These are phyloP conservation scores for Procavia capensis DNA, from an alignment of 2,113 vertebrate genomes.

Conservation along the genomic window DNA sequence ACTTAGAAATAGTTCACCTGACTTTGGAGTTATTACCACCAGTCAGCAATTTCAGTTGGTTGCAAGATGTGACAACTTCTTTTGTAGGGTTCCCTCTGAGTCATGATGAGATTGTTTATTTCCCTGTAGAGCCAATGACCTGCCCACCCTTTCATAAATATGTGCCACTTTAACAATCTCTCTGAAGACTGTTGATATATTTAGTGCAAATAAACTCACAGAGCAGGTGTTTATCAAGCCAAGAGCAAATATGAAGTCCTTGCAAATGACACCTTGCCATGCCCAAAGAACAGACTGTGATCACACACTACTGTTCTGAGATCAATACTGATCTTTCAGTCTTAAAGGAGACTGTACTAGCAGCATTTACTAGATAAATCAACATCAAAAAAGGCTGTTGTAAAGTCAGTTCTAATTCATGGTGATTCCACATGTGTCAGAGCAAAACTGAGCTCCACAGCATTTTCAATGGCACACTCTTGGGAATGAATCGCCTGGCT, in stretches of 20 bases:
- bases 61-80: background rate
- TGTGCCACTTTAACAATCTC: background rate
- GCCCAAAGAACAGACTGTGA: background rate
- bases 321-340: background rate
- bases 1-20: background rate
- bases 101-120: background rate
- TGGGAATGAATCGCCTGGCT: too few relatives aligned
- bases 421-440: background rate
- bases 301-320: background rate
- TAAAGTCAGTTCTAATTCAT: background rate
- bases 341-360: background rate
- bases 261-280: background rate
- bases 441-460: background rate
- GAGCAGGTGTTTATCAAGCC: background rate
- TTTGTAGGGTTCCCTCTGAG: background rate
- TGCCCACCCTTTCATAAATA: background rate
- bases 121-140: background rate
- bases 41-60: background rate
- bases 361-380: background rate
- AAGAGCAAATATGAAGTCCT: background rate
- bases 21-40: conserved; percentile 6
- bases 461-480: background rate
- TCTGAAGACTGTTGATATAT: conserved; percentile 7
- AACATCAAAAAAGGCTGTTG: background rate
- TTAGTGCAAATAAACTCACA: background rate